phyloP scores from a whole-genome alignment of 1,140 invertebrate genomes.

The Heliconius eleuchia region DNA sequence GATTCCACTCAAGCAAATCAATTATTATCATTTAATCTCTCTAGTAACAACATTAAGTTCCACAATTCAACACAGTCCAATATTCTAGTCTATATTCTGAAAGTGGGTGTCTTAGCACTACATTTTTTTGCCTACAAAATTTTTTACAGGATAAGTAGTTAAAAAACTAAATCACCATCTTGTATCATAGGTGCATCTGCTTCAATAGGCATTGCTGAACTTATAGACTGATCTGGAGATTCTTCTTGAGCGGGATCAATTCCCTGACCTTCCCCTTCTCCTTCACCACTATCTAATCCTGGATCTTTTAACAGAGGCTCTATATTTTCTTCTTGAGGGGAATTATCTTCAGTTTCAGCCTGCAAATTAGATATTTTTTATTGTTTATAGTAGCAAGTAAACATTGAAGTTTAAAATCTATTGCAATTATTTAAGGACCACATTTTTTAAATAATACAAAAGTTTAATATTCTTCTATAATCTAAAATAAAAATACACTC shows the following conservation, averaged over 20 bases:
- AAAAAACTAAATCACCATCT: slow-evolving; percentile 56
- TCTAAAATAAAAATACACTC: no score
- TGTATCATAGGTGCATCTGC: slow-evolving; percentile 66
- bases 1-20: no score
- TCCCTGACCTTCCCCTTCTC: slow-evolving; percentile 52
- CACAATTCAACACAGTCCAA: no score
- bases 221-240: slow-evolving; percentile 78
- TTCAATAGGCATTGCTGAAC: slow-evolving; percentile 74
- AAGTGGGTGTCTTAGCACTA: no score
- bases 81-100: no score
- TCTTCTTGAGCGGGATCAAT: slow-evolving; percentile 62
- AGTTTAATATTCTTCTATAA: no score
- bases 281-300: slow-evolving; percentile 51
- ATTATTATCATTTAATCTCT: no score
- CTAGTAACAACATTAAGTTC: no score
- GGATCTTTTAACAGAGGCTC: slow-evolving; percentile 69
- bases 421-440: no score
- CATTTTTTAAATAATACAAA: no score
- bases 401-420: no score
- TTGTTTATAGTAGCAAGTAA: neutral
- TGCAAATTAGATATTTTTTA: slow-evolving; percentile 24
- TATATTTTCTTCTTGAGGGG: slow-evolving; percentile 69
- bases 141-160: neutral
- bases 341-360: slow-evolving; percentile 73
- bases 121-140: no score